These are phyloP conservation scores for Semaprochilodus insignis DNA, from an alignment of 2,797 vertebrate species.

Conservation along the genomic window DNA sequence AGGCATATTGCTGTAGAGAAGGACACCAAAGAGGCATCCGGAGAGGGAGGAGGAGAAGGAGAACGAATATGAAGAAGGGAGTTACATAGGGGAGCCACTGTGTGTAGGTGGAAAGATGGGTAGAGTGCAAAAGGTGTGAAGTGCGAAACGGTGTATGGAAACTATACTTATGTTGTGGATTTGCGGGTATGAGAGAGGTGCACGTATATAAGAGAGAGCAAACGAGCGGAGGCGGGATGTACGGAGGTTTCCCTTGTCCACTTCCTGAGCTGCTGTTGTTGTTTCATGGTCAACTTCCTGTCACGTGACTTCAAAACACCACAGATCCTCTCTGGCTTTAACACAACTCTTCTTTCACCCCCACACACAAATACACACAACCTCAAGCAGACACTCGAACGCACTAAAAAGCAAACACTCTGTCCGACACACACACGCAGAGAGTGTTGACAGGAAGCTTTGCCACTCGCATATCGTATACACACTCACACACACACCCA, in stretches of 20 bases:
- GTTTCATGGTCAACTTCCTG: slow-evolving; percentile 79
- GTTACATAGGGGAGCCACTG: slow-evolving; percentile 54
- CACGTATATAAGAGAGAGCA: slow-evolving; percentile 41
- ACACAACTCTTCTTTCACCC: slow-evolving; percentile 57
- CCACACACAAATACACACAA: slow-evolving; percentile 44
- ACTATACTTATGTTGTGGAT: slow-evolving; percentile 56
- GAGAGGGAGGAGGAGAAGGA: slow-evolving; percentile 2
- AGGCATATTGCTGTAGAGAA: not conserved
- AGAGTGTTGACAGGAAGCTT: slow-evolving; percentile 49
- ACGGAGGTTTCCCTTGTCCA: slow-evolving; percentile 82
- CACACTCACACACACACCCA: slow-evolving; percentile 54
- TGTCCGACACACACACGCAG: slow-evolving; percentile 35
- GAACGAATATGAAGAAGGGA: slow-evolving; percentile 4
- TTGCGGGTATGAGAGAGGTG: slow-evolving; percentile 51
- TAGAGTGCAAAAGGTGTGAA: slow-evolving; percentile 27
- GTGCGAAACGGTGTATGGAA: slow-evolving; percentile 51
- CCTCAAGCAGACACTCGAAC: slow-evolving; percentile 28
- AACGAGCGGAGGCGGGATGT: slow-evolving; percentile 63
- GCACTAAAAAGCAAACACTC: slow-evolving; percentile 14
- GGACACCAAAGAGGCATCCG: not conserved
- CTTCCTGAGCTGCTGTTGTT: slow-evolving; percentile 73
- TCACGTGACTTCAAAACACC: slow-evolving; percentile 76
- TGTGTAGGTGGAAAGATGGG: slow-evolving; percentile 38
- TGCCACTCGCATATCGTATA: slow-evolving; percentile 42
- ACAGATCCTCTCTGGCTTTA: slow-evolving; percentile 74